Base-by-base conservation (phyloP, 2,797 vertebrate species). In the Melopsittacus undulatus region DNA sequence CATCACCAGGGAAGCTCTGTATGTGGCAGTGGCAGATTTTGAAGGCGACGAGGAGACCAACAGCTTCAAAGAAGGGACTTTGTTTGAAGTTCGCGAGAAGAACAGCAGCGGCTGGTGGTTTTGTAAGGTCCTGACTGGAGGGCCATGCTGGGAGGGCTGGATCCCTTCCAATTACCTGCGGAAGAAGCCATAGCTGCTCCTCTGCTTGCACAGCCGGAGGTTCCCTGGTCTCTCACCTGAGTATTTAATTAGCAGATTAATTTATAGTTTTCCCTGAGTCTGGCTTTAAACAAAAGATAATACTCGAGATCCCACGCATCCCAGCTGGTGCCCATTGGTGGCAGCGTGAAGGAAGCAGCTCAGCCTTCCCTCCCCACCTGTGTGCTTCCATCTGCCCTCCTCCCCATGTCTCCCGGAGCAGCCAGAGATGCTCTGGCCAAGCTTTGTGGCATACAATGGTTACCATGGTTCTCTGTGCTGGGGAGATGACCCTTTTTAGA, bases 81-180 rank as follows among this genome's bases (percentile, higher is more conserved):
- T 99, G 94, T 99, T 99, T 54, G 98, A 99, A 94, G 99, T 99
- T 90, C 96, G 98, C 8, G 99, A 99, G 85, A 99, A 98, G 96
- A 99, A 98, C 95, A 98, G 97, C 98, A 99, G 98, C 1, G 99
- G 99, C 83, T 99, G 99, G 99, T 99, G 99, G 99, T 99, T 99
- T 97, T 99, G 99, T 98, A 99, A 99, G 97, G 99, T 98, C 27
- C 96, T 99, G 68, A 98, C 98, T 2, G 98, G 98, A 64, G 99
- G 98, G 18, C 96, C 97, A 0, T 97, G 98, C 92, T 98, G 98
- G 89, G 99, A 99, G 98, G 98, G 99, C 98, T 99, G 99, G 99
- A 99, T 99, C 97, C 99, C 99, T 97, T 99, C 99, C 78, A 99
- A 99, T 96, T 99, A 99, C 98, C 98, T 99, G 94, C 97, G 98